Base-by-base conservation (phyloP, 2,888 invertebrate genomes). In the Gymnoscelis rufifasciata region DNA sequence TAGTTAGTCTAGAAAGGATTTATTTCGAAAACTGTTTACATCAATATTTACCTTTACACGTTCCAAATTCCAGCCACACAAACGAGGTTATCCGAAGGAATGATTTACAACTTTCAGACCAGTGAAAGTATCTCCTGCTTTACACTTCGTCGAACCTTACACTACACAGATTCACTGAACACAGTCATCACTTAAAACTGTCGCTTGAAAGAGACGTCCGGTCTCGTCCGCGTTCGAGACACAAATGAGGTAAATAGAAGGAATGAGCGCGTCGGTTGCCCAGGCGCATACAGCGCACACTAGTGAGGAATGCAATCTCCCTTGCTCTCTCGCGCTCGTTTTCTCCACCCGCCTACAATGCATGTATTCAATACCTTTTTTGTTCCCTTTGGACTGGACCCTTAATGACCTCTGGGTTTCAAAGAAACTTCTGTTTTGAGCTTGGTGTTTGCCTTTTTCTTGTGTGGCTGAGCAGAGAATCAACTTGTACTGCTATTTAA, bases 71-170 rank as follows among this genome's bases (percentile, higher is more conserved):
- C 63, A 59, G 70, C 78, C 69, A 75, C 68, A 62, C 64, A 60
- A n/a, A 73, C 76, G 86, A 83, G 82, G 79, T 74, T 68, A 59
- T 78, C 86, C 87, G 86, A 79, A 82, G 80, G 80, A 83, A 77
- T 81, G 67, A 78, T 79, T 69, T 71, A 71, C 68, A 76, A 88
- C 87, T 88, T 88, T 88, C 87, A 88, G 76, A 78, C 87, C 82
- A 88, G 87, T 88, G 87, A 88, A 88, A 88, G 87, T 87, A 79
- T 78, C 78, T 78, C 84, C 83, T 86, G 87, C 62, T 71, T 74
- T 66, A 54, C 51, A 56, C 50, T 74, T 77, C 74, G 68, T 57
- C 60, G 62, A 59, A 65, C 71, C 70, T 66, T 66, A 55, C 64
- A 66, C 61, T 62, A 54, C 69, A 68, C 57, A 64, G 66, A 66